A percentile compares a stretch with the other conserved stretches of the same genome.
These are phyloP conservation scores for Ernsta delagoae DNA, from an alignment of 2,888 invertebrate genomes.

Conservation along the genomic window DNA sequence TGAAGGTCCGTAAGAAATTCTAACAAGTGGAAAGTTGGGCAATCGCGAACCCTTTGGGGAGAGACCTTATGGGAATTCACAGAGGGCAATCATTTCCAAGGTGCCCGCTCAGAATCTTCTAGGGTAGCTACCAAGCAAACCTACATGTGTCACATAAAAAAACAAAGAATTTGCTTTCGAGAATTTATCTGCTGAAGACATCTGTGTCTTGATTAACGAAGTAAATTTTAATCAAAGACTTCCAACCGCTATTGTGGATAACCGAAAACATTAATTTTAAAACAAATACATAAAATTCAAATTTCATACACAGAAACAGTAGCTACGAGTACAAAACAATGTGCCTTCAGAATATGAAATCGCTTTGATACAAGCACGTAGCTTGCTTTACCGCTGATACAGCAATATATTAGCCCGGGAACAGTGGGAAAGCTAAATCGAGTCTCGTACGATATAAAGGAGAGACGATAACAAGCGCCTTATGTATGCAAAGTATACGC, in stretches of 20 bases:
- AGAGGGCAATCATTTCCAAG: neutral
- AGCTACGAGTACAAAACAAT: neutral
- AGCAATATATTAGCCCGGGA: conserved; percentile 17
- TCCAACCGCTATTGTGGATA: too few relatives aligned
- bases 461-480: conserved; percentile 24
- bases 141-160: too few relatives aligned
- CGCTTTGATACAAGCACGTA: conserved; percentile 21
- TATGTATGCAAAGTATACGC: conserved; percentile 19
- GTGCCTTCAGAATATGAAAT: conserved; percentile 22
- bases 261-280: too few relatives aligned
- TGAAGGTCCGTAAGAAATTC: neutral
- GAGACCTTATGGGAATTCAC: neutral
- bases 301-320: too few relatives aligned
- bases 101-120: too few relatives aligned
- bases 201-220: too few relatives aligned
- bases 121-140: too few relatives aligned
- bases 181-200: too few relatives aligned
- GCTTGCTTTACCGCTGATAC: conserved; percentile 8
- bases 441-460: conserved; percentile 28
- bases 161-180: too few relatives aligned
- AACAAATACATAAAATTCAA: too few relatives aligned
- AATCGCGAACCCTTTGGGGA: conserved; percentile 4
- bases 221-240: too few relatives aligned
- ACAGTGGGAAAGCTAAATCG: conserved; percentile 22
- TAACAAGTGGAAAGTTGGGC: conserved; percentile 7